Conservation (phyloP, 2,888 invertebrate genomes). For the Eristalinus aeneus region DNA sequence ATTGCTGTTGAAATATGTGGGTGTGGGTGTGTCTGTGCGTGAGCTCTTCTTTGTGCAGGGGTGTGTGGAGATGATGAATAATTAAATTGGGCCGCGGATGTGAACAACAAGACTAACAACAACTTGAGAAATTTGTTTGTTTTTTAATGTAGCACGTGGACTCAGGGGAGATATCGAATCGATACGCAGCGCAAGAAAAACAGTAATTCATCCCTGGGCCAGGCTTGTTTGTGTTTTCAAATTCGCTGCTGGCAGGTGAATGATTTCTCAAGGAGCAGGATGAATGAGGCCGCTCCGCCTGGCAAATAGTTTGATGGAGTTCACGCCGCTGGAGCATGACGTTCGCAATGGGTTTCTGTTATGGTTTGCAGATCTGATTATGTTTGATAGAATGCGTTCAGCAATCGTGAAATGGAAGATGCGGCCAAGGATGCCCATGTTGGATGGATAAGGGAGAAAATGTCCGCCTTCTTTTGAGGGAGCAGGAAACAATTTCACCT, state of each 20-base stretch:
- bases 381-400: neutral
- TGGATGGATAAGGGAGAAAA: too few species aligned
- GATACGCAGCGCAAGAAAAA: conserved; percentile 4
- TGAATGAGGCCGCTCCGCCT: neutral
- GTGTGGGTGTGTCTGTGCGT: neutral
- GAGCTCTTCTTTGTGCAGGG: neutral
- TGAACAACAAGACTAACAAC: conserved; percentile 30
- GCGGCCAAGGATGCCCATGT: too few species aligned
- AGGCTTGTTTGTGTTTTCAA: neutral
- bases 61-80: conserved; percentile 34
- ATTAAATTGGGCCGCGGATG: conserved; percentile 49
- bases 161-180: neutral
- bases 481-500: too few species aligned
- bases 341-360: neutral
- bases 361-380: neutral
- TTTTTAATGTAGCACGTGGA: neutral
- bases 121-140: neutral
- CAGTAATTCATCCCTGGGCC: neutral
- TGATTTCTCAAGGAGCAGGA: neutral
- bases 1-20: neutral
- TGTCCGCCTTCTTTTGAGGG: too few species aligned
- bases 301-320: neutral
- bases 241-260: neutral
- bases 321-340: neutral
- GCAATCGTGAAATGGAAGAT: neutral